Evolutionary conservation across 2,888 invertebrate species (phyloP).

Genomic region (Rhopalosiphum nymphaeae): DNA sequence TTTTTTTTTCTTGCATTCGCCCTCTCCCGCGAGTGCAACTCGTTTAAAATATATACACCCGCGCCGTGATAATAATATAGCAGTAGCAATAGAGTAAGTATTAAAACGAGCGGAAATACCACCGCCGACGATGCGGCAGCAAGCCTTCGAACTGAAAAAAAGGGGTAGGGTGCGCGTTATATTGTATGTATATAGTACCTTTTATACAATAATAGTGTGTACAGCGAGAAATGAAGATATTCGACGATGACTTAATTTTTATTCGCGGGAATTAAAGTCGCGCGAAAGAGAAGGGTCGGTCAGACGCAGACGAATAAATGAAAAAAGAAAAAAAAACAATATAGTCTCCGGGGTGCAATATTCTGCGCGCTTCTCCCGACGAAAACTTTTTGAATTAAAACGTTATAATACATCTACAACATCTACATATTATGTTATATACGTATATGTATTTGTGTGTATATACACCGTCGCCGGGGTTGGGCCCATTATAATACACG

Average conservation of each 20-base stretch:
- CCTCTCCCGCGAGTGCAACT: neutral
- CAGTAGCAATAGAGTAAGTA: neutral
- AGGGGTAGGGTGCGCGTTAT: conserved; percentile 11
- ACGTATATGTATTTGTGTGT: too few relatives aligned
- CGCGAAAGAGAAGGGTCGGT: conserved; percentile 44
- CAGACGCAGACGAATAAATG: conserved; percentile 16
- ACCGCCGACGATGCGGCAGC: neutral
- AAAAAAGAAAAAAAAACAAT: conserved; percentile 23
- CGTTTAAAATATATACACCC: neutral
- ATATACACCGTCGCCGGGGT: neutral
- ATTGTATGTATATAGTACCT: neutral
- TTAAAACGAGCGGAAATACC: conserved; percentile 62
- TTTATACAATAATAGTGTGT: neutral
- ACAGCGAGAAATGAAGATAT: conserved; percentile 13
- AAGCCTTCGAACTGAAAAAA: neutral
- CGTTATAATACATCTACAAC: conserved; percentile 39
- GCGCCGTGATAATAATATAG: neutral
- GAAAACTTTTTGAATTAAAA: conserved; percentile 63
- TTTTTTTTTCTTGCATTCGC: neutral
- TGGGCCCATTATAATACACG: neutral
- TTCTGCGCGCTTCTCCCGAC: conserved; percentile 6
- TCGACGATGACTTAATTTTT: conserved; percentile 65
- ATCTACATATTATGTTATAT: neutral
- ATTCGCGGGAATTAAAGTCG: conserved; percentile 63
- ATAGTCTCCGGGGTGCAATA: conserved; percentile 57